A percentile compares a stretch with the other conserved stretches of the same genome.
Evolutionary conservation across 2,113 vertebrate genomes (phyloP).

Genomic region (Benthochromis sp.): DNA sequence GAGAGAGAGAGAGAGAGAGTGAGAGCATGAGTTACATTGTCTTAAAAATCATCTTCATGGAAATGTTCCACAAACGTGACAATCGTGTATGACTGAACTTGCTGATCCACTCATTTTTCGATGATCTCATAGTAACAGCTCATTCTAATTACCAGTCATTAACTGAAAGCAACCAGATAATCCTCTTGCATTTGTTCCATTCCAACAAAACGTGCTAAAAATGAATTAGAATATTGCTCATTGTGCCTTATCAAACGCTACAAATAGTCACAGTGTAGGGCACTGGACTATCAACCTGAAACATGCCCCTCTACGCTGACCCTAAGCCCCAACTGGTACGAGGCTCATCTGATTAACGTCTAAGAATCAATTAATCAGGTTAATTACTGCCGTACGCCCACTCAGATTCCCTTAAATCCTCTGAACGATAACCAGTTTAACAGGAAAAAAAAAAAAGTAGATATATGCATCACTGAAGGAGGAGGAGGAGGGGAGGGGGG

Average conservation of each 20-base stretch:
- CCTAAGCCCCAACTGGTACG: constrained; percentile 36
- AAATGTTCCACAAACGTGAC: background rate
- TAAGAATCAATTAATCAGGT: constrained; percentile 68
- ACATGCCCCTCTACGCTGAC: background rate
- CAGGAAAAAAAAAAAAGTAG: background rate
- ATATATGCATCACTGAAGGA: background rate
- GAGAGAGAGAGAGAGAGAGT: background rate
- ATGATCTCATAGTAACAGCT: background rate
- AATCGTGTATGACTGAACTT: background rate
- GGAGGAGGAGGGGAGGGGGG: rapidly evolving
- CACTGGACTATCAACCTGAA: background rate
- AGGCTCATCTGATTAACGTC: constrained; percentile 55
- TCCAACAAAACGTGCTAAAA: background rate
- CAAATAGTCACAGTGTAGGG: background rate
- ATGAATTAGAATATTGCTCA: background rate
- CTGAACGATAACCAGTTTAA: background rate
- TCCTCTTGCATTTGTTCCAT: background rate
- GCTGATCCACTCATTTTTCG: background rate
- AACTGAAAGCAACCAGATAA: background rate
- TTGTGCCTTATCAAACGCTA: background rate
- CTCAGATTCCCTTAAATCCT: constrained; percentile 42
- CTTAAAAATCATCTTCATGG: background rate
- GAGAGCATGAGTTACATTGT: background rate
- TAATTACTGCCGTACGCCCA: constrained; percentile 40
- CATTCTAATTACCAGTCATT: background rate